Base-by-base conservation (phyloP, 2,888 invertebrate species). In the Cristatella mucedo region DNA sequence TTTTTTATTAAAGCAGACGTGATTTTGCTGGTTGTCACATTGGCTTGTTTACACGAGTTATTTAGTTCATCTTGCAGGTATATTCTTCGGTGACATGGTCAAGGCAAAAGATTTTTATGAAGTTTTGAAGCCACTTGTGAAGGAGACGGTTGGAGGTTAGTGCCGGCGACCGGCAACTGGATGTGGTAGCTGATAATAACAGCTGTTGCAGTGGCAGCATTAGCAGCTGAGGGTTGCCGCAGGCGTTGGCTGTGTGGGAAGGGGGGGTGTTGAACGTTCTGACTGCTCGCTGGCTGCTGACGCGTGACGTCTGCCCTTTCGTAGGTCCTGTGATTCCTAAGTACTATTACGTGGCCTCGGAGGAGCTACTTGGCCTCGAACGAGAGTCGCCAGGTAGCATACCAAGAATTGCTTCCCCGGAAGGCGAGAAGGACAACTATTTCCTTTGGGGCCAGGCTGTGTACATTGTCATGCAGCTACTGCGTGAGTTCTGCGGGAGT, bases 381-480 rank as follows among this genome's bases (percentile, higher is more conserved):
- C 73, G 74, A 44, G 66, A 54, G 41, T 74, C 77, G 21, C 81
- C 82, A 0, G 78, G 78, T 40, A 75, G 74, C 37, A 75, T 76
- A 29, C 66, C 71, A 18, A 70, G 78, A 50, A 51, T 75, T 24
- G 72, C 80, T 6, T 78, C 78, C 49, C 70, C 71, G 53, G 56
- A 68, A 52, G 46, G 64, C 38, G 59, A 66, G 11, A 57, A 59
- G 7, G 54, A 67, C 7, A 66, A 68, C 34, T 60, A 84, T 42
- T 89, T 80, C 68, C 72, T 93, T 29, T 93, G 91, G 91, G 89
- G 89, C 49, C 95, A 97, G 70, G 78, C 95, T 0, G 73, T 97
- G 71, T 91, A 89, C 67, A 76, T 97, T 45, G 79, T 97, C 53
- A 79, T 89, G 1, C 85, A 91, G 63, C 71, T 97, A 36, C 69